These are phyloP conservation scores for Oriolus oriolus DNA, from an alignment of 2,113 vertebrate species.

Conservation along the genomic window DNA sequence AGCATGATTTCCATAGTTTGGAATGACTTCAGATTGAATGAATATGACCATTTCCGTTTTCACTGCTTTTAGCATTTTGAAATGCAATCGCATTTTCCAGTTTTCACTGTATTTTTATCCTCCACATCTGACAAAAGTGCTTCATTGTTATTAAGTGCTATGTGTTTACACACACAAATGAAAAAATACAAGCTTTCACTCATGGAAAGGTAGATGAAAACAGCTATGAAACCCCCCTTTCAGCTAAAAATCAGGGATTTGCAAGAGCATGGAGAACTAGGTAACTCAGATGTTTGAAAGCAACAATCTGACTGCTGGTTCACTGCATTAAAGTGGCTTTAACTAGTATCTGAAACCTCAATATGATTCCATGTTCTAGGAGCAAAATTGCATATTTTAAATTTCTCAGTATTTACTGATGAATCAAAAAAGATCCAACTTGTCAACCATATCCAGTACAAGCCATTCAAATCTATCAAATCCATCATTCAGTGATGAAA, in stretches of 20 bases:
- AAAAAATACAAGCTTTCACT: background rate
- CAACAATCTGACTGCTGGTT: background rate
- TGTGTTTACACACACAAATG: background rate
- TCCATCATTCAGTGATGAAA: background rate
- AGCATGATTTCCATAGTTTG: background rate
- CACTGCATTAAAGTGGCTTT: background rate
- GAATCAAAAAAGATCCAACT: background rate
- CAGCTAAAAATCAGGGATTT: background rate
- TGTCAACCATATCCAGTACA: background rate
- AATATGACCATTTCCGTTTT: background rate
- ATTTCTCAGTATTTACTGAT: background rate
- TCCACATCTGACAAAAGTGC: background rate
- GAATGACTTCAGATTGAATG: background rate
- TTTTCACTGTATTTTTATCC: background rate
- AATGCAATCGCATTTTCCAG: background rate
- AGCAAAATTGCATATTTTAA: fast-evolving
- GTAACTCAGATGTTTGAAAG: background rate
- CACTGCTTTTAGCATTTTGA: background rate
- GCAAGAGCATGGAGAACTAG: background rate
- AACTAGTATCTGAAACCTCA: background rate
- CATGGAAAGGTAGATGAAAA: background rate
- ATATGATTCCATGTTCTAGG: background rate
- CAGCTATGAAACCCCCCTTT: background rate
- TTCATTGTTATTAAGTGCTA: background rate
- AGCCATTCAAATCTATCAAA: background rate